These are phyloP conservation scores for Drosophila athabasca DNA, from an alignment of 1,140 invertebrate species.

Conservation along the genomic window DNA sequence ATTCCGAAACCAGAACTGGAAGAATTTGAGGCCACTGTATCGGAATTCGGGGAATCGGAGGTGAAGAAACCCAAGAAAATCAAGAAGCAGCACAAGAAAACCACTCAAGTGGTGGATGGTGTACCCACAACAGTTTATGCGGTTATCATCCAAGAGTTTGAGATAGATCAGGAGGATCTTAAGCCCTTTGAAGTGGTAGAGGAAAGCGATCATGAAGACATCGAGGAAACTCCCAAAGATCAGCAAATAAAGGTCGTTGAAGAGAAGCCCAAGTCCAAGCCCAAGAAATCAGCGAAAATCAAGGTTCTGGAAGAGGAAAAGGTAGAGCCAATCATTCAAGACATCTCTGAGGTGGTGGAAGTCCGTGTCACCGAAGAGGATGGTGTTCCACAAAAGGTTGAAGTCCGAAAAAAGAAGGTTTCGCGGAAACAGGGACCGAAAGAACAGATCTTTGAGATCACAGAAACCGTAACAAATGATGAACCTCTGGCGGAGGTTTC, in stretches of 20 bases:
- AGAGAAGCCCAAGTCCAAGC: constrained; percentile 49
- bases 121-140: constrained; percentile 62
- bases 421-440: constrained; percentile 38
- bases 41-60: constrained; percentile 32
- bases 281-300: constrained; percentile 49
- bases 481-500: too few relatives aligned
- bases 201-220: constrained; percentile 40
- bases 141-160: constrained; percentile 59
- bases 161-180: constrained; percentile 39
- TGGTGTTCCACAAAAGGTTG: constrained; percentile 38
- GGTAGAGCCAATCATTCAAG: constrained; percentile 48
- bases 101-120: constrained; percentile 61
- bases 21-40: constrained; percentile 42
- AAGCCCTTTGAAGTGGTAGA: constrained; percentile 16
- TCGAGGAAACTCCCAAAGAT: constrained; percentile 30
- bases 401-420: constrained; percentile 43
- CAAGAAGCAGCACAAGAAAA: constrained; percentile 68
- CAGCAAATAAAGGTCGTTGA: constrained; percentile 58
- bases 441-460: constrained; percentile 47
- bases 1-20: constrained; percentile 62
- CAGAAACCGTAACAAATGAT: constrained; percentile 1
- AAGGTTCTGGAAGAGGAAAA: constrained; percentile 32
- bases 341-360: constrained; percentile 51
- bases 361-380: constrained; percentile 31
- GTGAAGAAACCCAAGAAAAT: constrained; percentile 74